Percentiles rank a stretch among this genome's conserved stretches.
phyloP scores from a whole-genome alignment of 2,888 invertebrate species.

The Drosophila subsilvestris region DNA sequence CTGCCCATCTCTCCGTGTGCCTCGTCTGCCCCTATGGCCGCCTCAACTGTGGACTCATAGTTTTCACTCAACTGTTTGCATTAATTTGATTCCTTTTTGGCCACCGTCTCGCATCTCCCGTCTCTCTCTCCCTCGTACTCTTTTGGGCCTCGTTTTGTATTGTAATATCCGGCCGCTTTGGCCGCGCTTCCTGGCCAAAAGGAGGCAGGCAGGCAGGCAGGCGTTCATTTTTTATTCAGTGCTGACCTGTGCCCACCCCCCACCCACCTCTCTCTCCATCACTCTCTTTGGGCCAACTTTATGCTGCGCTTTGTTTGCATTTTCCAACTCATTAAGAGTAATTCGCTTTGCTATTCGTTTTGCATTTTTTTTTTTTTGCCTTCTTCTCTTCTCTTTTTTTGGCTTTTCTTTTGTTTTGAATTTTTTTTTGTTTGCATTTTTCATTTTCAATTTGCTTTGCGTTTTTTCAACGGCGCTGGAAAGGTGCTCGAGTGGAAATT shows the following conservation, averaged over 20 bases:
- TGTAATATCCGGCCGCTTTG: constrained; percentile 53
- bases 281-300: constrained; percentile 21
- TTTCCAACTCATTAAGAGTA: constrained; percentile 64
- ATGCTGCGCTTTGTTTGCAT: constrained; percentile 58
- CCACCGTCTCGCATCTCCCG: neutral
- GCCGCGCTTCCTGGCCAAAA: constrained; percentile 35
- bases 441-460: constrained; percentile 34
- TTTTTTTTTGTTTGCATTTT: neutral
- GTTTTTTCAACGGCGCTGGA: constrained; percentile 28
- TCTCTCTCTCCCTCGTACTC: neutral
- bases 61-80: constrained; percentile 54
- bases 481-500: constrained; percentile 57
- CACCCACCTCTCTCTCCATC: neutral
- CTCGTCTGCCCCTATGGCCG: neutral
- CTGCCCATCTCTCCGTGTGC: neutral
- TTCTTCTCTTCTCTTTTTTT: neutral
- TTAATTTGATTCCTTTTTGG: constrained; percentile 57
- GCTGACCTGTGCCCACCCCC: constrained; percentile 16
- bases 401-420: neutral
- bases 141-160: constrained; percentile 46
- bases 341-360: constrained; percentile 51
- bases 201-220: neutral
- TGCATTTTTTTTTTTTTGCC: constrained; percentile 18
- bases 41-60: constrained; percentile 35
- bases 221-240: constrained; percentile 33